Base-by-base conservation (phyloP, 2,113 vertebrate species). In the Phalacrocorax carbo region DNA sequence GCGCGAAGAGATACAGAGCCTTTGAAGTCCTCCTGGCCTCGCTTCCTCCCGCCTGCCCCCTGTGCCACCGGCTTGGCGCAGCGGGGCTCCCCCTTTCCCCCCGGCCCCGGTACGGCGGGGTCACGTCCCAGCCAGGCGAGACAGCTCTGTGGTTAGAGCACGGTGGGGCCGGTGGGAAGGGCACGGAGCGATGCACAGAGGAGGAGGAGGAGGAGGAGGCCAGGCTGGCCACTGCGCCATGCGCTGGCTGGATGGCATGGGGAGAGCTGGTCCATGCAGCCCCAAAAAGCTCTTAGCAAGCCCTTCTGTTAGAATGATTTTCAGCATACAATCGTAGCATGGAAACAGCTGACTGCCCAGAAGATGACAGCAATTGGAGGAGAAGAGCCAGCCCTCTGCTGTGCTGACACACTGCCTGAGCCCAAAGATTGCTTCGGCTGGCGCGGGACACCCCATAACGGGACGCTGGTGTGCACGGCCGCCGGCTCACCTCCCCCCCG, bases 1-100 rank as follows among this genome's bases (percentile, higher is more conserved):
- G 78, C 11, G 10, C 62, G 94, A 97, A 61, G 94, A 95, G 96
- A 93, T 87, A 93, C 81, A 82, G 91, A 91, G 87, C 77, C 97
- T 96, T 95, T 97, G 96, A 97, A 95, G 97, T 96, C 52, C 61
- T 78, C 57, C 61, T 2, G 30, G 70, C 52, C 57, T 36, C 1
- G 25, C 61, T 72, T 62, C 94, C 87, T 77, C 71, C 75, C 1
- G 8, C 57, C 87, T 91, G 93, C 65, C 86, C 86, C 49, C 8
- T 0, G 20, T 96, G 92, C 93, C 94, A 84, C 78, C 12, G 2
- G 54, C 30, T 32, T 13, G 3, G 88, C 7, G 1, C 44, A 13
- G 64, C 0, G 9, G 62, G 58, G 49, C 16, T 81, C 51, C 46
- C 65, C 10, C 22, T 25, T 40, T 11, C 26, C 70, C 70, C 48